These are phyloP conservation scores for Porites lobata DNA, from an alignment of 92 coral and sea anemone genomes.

Conservation along the genomic window DNA sequence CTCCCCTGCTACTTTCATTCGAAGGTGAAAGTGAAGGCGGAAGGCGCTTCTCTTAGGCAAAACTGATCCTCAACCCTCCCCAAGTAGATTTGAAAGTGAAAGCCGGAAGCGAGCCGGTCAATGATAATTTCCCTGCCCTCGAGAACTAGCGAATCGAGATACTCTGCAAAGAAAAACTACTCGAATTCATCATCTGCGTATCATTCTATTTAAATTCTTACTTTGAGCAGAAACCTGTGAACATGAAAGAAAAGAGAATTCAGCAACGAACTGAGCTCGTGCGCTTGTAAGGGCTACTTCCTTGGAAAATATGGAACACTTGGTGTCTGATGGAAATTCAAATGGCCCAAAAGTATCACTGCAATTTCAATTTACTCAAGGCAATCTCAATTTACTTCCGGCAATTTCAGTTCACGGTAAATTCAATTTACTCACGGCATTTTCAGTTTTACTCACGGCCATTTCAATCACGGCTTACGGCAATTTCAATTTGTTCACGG, in stretches of 20 bases:
- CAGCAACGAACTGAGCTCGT: neutral
- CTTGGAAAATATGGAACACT: neutral
- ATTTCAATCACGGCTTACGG: too few relatives aligned
- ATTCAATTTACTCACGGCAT: too few relatives aligned
- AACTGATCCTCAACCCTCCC: neutral
- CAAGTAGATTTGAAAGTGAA: neutral
- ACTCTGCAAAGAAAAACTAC: neutral
- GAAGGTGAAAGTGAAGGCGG: neutral
- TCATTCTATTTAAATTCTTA: neutral
- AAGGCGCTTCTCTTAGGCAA: too few relatives aligned
- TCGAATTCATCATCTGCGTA: neutral
- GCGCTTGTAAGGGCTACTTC: neutral
- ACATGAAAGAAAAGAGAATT: neutral
- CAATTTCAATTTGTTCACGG: neutral
- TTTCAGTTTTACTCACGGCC: too few relatives aligned
- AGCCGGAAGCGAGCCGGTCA: constrained; percentile 12
- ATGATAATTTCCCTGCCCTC: neutral
- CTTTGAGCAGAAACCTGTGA: neutral
- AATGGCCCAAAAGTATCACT: neutral
- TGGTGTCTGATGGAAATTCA: neutral
- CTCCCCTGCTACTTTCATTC: neutral
- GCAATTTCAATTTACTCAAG: too few relatives aligned
- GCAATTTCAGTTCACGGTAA: neutral
- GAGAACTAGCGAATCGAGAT: too few relatives aligned
- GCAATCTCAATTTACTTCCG: too few relatives aligned